Conservation (phyloP, 2,888 invertebrate species). For the Suillia variegata region DNA sequence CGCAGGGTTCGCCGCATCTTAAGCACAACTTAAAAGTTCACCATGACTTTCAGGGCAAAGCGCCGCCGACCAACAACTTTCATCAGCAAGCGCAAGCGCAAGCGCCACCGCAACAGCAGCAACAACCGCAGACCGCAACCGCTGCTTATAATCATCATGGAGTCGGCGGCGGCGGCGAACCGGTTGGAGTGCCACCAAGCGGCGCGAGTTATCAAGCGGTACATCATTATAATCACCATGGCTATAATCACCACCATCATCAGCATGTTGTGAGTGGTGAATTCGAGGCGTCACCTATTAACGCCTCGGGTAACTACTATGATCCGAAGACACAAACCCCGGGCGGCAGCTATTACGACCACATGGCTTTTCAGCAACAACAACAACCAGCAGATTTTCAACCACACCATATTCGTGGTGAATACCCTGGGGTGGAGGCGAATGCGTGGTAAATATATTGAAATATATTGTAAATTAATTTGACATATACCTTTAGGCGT, state of each 20-base stretch:
- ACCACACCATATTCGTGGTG: conserved; percentile 15
- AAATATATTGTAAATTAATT: background rate
- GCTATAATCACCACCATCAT: conserved; percentile 42
- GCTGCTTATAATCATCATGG: conserved; percentile 49
- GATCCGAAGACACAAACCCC: conserved; percentile 51
- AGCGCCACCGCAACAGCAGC: conserved; percentile 40
- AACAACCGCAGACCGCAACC: conserved; percentile 50
- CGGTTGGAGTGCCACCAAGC: conserved; percentile 18
- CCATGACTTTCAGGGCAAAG: conserved; percentile 35
- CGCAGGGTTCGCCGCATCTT: conserved; percentile 32
- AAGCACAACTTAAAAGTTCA: conserved; percentile 40
- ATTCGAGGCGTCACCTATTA: conserved; percentile 52
- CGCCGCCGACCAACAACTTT: conserved; percentile 41
- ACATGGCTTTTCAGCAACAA: conserved; percentile 36
- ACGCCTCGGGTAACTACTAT: conserved; percentile 49
- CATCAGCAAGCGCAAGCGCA: conserved; percentile 46
- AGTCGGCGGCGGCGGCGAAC: conserved; percentile 43
- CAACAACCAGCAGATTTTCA: conserved; percentile 16
- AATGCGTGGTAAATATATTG: background rate
- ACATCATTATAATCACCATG: conserved; percentile 41
- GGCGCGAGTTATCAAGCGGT: conserved; percentile 42
- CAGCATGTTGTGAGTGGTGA: conserved; percentile 37
- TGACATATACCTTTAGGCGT: too few species aligned
- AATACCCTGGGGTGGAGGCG: too few species aligned
- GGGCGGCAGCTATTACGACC: conserved; percentile 51